Evolutionary conservation across 2,113 vertebrate genomes (phyloP).

Genomic region (Empidonax traillii): DNA sequence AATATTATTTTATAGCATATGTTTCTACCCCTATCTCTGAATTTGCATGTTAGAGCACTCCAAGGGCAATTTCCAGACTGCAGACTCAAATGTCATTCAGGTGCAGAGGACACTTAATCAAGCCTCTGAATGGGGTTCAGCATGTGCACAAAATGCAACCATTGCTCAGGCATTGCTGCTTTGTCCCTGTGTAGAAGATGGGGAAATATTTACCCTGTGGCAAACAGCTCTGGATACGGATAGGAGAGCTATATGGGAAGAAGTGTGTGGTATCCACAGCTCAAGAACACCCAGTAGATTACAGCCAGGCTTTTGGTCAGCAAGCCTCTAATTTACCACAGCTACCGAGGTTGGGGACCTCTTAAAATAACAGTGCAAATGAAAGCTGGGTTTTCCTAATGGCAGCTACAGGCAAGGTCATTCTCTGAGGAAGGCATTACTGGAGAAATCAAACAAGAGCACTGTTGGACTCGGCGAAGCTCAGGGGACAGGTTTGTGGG

Average conservation of each 20-base stretch:
- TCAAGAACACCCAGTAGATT: neutral
- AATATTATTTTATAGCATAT: neutral
- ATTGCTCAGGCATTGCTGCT: neutral
- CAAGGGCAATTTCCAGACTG: neutral
- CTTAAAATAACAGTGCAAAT: neutral
- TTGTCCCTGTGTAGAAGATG: neutral
- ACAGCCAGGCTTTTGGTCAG: neutral
- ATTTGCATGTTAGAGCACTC: neutral
- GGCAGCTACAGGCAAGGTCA: neutral
- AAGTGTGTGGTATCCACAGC: neutral
- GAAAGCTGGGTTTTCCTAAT: neutral
- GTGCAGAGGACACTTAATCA: neutral
- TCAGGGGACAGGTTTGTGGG: neutral
- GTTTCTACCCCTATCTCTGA: neutral
- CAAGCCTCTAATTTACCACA: neutral
- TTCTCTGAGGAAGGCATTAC: neutral
- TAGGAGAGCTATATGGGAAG: neutral
- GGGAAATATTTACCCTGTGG: neutral
- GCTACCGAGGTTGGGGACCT: neutral
- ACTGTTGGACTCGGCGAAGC: fast-evolving
- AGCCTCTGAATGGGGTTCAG: neutral
- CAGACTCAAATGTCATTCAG: neutral
- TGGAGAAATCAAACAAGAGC: neutral
- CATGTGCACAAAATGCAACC: fast-evolving
- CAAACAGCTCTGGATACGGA: neutral